These are phyloP conservation scores for Drosophila mauritiana DNA, from an alignment of 1,140 invertebrate species.

Conservation along the genomic window DNA sequence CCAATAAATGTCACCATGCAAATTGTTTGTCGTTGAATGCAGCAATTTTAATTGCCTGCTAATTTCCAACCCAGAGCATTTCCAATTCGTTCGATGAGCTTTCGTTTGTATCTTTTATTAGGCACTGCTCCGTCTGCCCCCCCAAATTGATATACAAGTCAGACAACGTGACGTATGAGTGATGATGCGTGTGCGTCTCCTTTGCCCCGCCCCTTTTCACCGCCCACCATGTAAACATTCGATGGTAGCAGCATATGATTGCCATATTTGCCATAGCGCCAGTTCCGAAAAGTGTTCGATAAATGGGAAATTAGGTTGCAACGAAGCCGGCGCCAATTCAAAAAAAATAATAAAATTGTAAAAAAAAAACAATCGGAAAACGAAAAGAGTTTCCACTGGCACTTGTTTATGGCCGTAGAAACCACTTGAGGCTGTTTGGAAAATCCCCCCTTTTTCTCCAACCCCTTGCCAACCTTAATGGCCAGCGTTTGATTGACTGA, in stretches of 20 bases:
- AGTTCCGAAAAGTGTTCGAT: slow-evolving; percentile 51
- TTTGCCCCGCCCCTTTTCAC: slow-evolving; percentile 2
- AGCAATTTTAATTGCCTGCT: slow-evolving; percentile 1
- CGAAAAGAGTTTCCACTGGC: slow-evolving; percentile 42
- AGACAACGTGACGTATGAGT: slow-evolving; percentile 78
- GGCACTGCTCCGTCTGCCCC: slow-evolving; percentile 21
- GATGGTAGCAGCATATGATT: slow-evolving; percentile 67
- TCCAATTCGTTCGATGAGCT: slow-evolving; percentile 33
- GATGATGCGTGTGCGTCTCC: slow-evolving; percentile 69
- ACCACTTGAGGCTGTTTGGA: slow-evolving; percentile 63
- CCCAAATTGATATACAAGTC: slow-evolving; percentile 70
- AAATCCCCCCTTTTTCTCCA: neutral
- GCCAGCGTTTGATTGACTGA: slow-evolving; percentile 45
- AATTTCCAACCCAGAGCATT: slow-evolving; percentile 27
- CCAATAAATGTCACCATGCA: neutral
- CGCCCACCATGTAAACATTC: slow-evolving; percentile 46
- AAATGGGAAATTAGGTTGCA: slow-evolving; percentile 71
- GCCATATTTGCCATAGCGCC: slow-evolving; percentile 65
- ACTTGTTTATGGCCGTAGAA: slow-evolving; percentile 66
- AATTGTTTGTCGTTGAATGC: neutral
- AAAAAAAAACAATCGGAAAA: slow-evolving; percentile 37
- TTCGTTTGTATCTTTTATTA: slow-evolving; percentile 72
- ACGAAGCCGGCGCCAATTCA: slow-evolving; percentile 63
- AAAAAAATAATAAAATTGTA: slow-evolving; percentile 1
- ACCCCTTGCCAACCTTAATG: slow-evolving; percentile 5